Percentiles rank a stretch among this genome's conserved stretches.
Conservation (phyloP, 2,113 vertebrate genomes). For the Scopus umbretta region DNA sequence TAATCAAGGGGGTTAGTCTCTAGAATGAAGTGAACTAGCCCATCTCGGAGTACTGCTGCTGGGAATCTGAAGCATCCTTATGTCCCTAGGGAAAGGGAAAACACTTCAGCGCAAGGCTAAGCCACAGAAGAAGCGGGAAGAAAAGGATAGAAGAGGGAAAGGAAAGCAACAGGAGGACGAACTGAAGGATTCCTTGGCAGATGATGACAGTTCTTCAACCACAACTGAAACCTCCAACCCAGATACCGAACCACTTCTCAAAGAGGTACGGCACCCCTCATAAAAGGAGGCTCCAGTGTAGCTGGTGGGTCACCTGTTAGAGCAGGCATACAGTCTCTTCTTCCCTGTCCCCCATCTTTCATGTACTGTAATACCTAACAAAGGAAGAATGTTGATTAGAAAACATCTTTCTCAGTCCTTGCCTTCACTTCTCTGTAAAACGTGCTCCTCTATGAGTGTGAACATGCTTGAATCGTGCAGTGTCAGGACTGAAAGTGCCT, state of each 20-base stretch:
- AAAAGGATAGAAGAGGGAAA: conserved; percentile 86
- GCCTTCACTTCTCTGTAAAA: not conserved
- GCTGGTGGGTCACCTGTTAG: not conserved
- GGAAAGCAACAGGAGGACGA: conserved; percentile 85
- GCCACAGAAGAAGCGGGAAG: conserved; percentile 86
- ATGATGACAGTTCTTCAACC: conserved; percentile 97
- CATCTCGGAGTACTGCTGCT: not conserved
- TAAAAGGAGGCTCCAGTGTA: not conserved
- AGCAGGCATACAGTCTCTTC: not conserved
- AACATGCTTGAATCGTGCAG: not conserved
- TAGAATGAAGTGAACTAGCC: not conserved
- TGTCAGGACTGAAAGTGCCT: not conserved
- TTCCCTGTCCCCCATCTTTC: not conserved
- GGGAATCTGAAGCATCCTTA: not conserved
- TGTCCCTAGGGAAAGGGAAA: conserved; percentile 83
- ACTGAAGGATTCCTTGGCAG: conserved; percentile 86
- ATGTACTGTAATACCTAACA: not conserved
- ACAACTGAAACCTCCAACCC: conserved; percentile 98
- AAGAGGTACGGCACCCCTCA: conserved; percentile 76
- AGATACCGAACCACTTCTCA: conserved; percentile 86
- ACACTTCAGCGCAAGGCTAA: conserved; percentile 83
- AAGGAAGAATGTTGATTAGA: not conserved
- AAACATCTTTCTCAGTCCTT: not conserved
- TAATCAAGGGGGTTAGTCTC: not conserved
- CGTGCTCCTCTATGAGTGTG: not conserved